phyloP scores from a whole-genome alignment of 2,113 vertebrate genomes.

The Xenotilapia caudafasciata region DNA sequence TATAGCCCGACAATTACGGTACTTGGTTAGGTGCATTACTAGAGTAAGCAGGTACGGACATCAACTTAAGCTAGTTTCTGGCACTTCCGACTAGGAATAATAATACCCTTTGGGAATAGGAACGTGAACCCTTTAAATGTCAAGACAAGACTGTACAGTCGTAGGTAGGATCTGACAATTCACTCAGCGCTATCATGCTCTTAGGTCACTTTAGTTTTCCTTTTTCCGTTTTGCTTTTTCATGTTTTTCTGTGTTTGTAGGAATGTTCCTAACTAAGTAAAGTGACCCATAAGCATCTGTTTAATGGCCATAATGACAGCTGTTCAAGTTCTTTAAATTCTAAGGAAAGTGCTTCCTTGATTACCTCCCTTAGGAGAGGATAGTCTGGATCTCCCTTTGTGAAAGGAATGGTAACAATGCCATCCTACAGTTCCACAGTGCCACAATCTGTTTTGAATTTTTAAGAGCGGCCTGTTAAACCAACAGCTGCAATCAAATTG shows the following conservation, averaged over 20 bases:
- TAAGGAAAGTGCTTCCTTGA: not conserved
- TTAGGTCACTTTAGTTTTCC: too few species aligned
- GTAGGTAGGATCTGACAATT: too few species aligned
- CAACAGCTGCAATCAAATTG: not conserved
- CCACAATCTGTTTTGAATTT: not conserved
- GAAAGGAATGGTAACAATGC: not conserved
- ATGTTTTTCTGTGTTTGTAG: not conserved
- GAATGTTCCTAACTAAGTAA: not conserved
- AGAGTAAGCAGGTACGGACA: too few species aligned
- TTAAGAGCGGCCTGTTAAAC: not conserved
- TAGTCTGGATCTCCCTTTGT: not conserved
- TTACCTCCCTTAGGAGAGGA: not conserved
- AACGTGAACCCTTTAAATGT: too few species aligned
- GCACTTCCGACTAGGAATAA: too few species aligned
- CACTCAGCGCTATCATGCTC: too few species aligned
- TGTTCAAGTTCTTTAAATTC: not conserved
- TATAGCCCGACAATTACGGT: too few species aligned
- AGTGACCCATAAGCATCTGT: rapidly evolving
- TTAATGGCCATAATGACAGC: not conserved
- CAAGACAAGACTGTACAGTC: too few species aligned
- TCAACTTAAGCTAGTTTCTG: too few species aligned
- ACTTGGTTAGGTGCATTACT: not conserved
- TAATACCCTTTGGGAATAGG: too few species aligned
- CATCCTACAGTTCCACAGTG: not conserved
- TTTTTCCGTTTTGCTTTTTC: too few species aligned